These are phyloP conservation scores for Eufriesea mexicana DNA, from an alignment of 1,140 invertebrate species.

Conservation along the genomic window DNA sequence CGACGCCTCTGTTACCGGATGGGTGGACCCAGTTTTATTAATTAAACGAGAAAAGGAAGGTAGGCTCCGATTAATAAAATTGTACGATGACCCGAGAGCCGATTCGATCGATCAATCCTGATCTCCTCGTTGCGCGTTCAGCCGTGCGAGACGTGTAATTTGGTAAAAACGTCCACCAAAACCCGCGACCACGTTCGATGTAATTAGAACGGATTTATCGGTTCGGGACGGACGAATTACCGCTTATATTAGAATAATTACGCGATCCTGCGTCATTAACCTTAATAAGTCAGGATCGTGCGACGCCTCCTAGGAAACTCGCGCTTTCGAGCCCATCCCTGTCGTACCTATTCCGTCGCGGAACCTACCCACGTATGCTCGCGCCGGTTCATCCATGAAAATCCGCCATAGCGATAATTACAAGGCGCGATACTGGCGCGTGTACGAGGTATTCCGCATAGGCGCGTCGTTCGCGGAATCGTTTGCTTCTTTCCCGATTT, in stretches of 20 bases:
- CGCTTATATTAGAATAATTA: slow-evolving; percentile 70
- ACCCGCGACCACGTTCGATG: slow-evolving; percentile 40
- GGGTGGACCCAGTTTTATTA: background rate
- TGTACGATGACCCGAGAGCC: background rate
- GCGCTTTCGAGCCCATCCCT: slow-evolving; percentile 61
- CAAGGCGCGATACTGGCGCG: slow-evolving; percentile 15
- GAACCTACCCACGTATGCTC: slow-evolving; percentile 45
- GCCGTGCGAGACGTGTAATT: slow-evolving; percentile 47
- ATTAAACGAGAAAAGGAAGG: background rate
- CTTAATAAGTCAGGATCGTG: slow-evolving; percentile 70
- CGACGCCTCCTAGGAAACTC: slow-evolving; percentile 48
- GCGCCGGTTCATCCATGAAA: slow-evolving; percentile 53
- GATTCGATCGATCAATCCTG: background rate
- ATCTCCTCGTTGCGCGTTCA: background rate
- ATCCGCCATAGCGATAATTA: slow-evolving; percentile 58
- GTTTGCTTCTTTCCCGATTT: slow-evolving; percentile 24
- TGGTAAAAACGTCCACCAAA: slow-evolving; percentile 33
- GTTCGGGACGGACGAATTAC: slow-evolving; percentile 58
- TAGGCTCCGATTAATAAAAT: background rate
- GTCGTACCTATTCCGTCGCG: slow-evolving; percentile 25
- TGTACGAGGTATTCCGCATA: slow-evolving; percentile 29
- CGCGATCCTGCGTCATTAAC: slow-evolving; percentile 70
- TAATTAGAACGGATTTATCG: slow-evolving; percentile 78
- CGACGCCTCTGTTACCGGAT: background rate
- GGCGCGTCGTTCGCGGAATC: background rate